A percentile compares a stretch with the other conserved stretches of the same genome.
phyloP scores from a whole-genome alignment of 2,888 invertebrate species.

The Diadegma fenestrale region DNA sequence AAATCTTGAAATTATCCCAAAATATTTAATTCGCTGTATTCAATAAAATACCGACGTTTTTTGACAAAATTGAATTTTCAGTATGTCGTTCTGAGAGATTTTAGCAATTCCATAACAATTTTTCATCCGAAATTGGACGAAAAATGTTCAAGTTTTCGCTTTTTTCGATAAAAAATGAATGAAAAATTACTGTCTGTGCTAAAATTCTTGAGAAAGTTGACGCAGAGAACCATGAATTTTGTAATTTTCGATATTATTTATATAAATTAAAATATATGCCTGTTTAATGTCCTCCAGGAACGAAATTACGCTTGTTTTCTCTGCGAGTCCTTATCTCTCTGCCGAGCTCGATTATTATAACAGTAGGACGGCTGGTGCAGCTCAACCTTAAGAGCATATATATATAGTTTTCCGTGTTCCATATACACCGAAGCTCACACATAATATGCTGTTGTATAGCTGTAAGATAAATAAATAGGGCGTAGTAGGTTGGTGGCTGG shows the following conservation, averaged over 20 bases:
- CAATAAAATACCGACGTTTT: no score
- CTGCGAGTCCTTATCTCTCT: constrained; percentile 70
- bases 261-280: background rate
- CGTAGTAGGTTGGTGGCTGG: constrained; percentile 39
- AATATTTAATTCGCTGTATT: no score
- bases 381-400: constrained; percentile 63
- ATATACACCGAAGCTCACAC: background rate
- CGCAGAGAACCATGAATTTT: no score
- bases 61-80: no score
- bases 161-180: no score
- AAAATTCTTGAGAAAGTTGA: no score
- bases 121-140: no score
- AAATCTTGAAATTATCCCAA: no score
- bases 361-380: constrained; percentile 76
- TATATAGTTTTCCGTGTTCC: constrained; percentile 5
- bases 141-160: no score
- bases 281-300: background rate
- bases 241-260: background rate
- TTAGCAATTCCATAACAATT: no score
- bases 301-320: constrained; percentile 32
- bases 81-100: no score
- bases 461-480: constrained; percentile 28
- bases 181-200: no score
- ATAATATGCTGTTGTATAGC: background rate
- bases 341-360: constrained; percentile 81